Evolutionary conservation across 2,888 invertebrate genomes (phyloP), one percentile per base, ranked within the genome.

Genomic region (Chymomyza procnemis): DNA sequence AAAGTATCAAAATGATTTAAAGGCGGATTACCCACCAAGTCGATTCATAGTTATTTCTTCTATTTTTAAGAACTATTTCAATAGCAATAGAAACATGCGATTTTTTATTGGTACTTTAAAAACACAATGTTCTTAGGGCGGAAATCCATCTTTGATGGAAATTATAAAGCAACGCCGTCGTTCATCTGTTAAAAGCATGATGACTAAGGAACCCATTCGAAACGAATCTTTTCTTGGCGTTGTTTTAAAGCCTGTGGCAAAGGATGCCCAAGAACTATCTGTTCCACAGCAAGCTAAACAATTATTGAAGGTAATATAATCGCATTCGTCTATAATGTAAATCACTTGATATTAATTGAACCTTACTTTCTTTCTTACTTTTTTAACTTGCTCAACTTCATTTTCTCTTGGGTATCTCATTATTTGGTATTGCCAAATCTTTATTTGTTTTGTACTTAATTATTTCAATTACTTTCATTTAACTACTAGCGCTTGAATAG

Each of bases 231-330:
- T 94, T 90, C 90, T 93, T 86, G 91, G 91, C 75, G 90, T 94
- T 76, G 93, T 93, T 88, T 92, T 94, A 85, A 94, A 94, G 90
- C 94, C 93, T 59, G 93, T 93, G 71, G 92, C 93, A 75, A 86
- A 88, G 74, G 91, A 90, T 80, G 80, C 88, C 56, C 87, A 88
- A 80, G 91, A 90, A 78, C 90, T 90, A 71, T 87, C 75, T 70
- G 75, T 64, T 30, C 87, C 89, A 41, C 89, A 91, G 73, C 88
- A 88, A 75, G 89, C 88, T 22, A 88, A 86, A 66, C 77, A 84
- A 66, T 80, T 89, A 75, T 79, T 88, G 61, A 90, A 91, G 90
- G 91, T 91, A 90, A 86, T 46, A 3, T 47, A n/a, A 16, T 19
- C 47, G 12, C 46, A 26, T 14, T 41, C n/a, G 34, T 50, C 34